Conservation (phyloP, 2,113 vertebrate species). For the Platycercus adscitus region DNA sequence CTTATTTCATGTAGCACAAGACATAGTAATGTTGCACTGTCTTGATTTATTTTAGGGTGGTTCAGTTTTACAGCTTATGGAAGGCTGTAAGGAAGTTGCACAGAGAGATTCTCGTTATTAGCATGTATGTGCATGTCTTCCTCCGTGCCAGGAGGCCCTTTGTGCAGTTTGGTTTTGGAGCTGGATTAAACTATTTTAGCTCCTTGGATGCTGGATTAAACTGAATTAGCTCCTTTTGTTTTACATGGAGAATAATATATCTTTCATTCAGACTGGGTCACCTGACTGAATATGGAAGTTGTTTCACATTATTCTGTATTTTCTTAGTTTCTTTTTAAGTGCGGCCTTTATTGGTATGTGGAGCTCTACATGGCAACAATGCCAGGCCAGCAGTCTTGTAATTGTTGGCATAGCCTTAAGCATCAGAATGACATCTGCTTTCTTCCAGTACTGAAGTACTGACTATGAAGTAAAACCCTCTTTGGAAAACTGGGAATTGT, state of each 20-base stretch:
- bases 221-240: neutral
- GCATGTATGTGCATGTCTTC: neutral
- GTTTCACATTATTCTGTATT: neutral
- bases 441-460: neutral
- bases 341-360: neutral
- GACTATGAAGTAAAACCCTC: neutral
- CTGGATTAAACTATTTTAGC: neutral
- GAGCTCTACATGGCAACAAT: rapidly evolving
- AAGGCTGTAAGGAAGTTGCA: neutral
- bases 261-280: neutral
- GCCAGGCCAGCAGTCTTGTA: neutral
- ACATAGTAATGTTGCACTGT: neutral
- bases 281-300: neutral
- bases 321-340: neutral
- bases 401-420: neutral
- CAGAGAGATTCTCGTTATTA: neutral
- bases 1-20: neutral
- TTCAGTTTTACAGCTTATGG: neutral
- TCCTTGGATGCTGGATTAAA: neutral
- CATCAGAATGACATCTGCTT: rapidly evolving
- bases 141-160: rapidly evolving
- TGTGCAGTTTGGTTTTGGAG: neutral
- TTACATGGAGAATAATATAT: neutral
- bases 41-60: neutral
- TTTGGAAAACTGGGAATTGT: neutral